A percentile compares a stretch with the other conserved stretches of the same genome.
Conservation (phyloP, 2,888 invertebrate genomes). For the Priapulus caudatus region DNA sequence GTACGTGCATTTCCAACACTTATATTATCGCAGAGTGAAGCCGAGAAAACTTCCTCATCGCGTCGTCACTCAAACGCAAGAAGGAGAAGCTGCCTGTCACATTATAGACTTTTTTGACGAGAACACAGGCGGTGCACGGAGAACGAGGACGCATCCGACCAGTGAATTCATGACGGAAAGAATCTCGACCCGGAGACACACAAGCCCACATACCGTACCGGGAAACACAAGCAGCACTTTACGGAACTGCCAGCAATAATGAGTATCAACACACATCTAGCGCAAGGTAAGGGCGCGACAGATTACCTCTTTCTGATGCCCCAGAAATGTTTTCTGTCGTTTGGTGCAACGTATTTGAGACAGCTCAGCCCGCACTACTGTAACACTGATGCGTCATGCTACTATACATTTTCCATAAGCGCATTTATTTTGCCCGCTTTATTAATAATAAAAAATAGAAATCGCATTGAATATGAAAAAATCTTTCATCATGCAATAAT, state of each 20-base stretch:
- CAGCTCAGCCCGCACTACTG: no score
- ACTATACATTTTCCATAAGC: no score
- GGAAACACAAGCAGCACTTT: conserved; percentile 99
- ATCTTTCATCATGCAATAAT: no score
- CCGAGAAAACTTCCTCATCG: conserved; percentile 99
- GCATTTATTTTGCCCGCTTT: not conserved
- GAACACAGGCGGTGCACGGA: no score
- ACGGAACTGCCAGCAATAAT: conserved; percentile 99
- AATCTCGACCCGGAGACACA: conserved; percentile 98
- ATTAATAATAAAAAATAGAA: not conserved
- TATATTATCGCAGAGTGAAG: conserved; percentile 98
- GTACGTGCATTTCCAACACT: conserved; percentile 96
- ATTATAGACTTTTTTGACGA: conserved; percentile 99
- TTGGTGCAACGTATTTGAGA: no score
- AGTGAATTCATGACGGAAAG: no score
- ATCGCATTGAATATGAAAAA: no score
- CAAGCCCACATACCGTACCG: conserved; percentile 99
- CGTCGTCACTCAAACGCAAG: conserved; percentile 87
- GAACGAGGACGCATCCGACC: no score
- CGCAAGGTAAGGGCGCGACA: conserved; percentile 58
- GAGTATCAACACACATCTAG: conserved; percentile 99
- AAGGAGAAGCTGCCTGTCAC: conserved; percentile 97
- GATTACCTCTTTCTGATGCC: no score
- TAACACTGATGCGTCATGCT: no score
- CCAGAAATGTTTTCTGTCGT: no score